Evolutionary conservation across 2,888 invertebrate genomes (phyloP), one percentile per base, ranked within the genome.

Genomic region (Hartigia nigra): DNA sequence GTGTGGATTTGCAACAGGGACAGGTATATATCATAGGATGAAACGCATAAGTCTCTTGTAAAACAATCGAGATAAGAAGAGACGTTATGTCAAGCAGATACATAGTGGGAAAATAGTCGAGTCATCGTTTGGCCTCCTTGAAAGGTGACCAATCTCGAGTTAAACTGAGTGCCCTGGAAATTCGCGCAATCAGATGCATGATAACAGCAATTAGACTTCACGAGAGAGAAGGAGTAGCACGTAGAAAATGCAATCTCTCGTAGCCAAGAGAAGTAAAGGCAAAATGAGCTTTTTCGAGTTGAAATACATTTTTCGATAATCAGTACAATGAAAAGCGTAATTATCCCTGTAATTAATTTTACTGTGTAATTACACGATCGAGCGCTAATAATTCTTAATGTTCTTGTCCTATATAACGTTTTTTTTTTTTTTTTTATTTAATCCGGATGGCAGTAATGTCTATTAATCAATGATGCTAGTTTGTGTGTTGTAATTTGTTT

Each of bases 41-140:
- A 72, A 72, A 72, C 72, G 72, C 72, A 31, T 31, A 14, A 31
- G 72, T 55, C 31, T 72, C 31, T 34, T 34, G 72, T 72, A 72
- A 72, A 72, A 72, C 72, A 34, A 72, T 31, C 72, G 72, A 72
- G 72, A 72, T 72, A 72, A 72, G 14, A 72, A 32, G n/a, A 4
- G 12, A 34, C 72, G 31, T 5, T 34, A 5, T 34, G 31, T 72
- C 3, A 72, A 31, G n/a, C 72, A 31, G 23, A 23, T 55, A 55
- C 23, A 55, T 55, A 55, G 23, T 23, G 35, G 5, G 55, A 55
- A 55, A 55, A 23, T 9, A 55, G 55, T 55, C 55, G 23, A 55
- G 55, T 55, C 55, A 55, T 55, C 55, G 2, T 23, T 55, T 55
- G 55, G 5, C 55, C 55, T 55, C 23, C 14, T 55, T 55, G 23